Conservation (phyloP, 1,140 invertebrate genomes). For the roundworm (Caenorhabditis elegans) region DNA sequence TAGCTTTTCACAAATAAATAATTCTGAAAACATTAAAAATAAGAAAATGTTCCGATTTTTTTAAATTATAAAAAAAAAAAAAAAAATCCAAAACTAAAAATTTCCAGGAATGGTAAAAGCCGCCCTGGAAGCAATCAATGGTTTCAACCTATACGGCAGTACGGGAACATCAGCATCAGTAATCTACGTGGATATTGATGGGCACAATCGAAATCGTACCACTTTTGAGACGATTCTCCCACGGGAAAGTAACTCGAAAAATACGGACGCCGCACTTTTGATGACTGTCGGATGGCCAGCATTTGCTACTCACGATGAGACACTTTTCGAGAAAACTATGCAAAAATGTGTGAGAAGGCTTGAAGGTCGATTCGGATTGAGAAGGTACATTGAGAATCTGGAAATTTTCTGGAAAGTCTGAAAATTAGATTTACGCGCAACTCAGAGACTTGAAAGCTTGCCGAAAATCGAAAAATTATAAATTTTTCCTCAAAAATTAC, state of each 20-base stretch:
- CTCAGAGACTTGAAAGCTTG: no score
- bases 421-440: no score
- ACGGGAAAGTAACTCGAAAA: conserved; percentile 95
- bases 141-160: conserved; percentile 95
- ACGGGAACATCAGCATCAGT: conserved; percentile 96
- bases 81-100: no score
- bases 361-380: conserved; percentile 87
- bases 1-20: no score
- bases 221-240: conserved; percentile 98
- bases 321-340: conserved; percentile 82
- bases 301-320: conserved; percentile 93
- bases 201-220: conserved; percentile 95
- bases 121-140: conserved; percentile 95
- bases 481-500: no score
- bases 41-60: no score
- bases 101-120: conserved; percentile 74
- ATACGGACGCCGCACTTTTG: conserved; percentile 81
- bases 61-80: no score
- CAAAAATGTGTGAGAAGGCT: conserved; percentile 81
- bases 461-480: no score
- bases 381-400: no score
- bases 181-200: conserved; percentile 98
- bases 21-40: no score
- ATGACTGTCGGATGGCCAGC: conserved; percentile 93
- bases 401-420: no score